Percentiles rank a stretch among this genome's conserved stretches.
Evolutionary conservation across 2,888 invertebrate species (phyloP).

Genomic region (Phalera bucephala): DNA sequence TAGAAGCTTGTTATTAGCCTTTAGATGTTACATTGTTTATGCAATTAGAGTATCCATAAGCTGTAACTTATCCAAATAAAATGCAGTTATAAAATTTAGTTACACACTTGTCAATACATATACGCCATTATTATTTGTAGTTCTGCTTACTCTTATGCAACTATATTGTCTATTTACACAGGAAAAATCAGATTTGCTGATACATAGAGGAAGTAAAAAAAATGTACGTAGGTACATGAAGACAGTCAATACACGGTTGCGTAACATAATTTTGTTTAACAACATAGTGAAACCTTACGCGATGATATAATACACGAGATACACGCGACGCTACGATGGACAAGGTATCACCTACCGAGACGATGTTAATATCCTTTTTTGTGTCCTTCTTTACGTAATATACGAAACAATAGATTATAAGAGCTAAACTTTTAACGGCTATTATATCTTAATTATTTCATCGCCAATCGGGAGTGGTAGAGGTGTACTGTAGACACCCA

Average conservation of each 20-base stretch:
- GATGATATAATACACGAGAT: conserved; percentile 76
- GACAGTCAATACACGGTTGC: conserved; percentile 57
- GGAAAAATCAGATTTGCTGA: conserved; percentile 26
- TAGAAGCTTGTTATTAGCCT: no score
- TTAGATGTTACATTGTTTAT: no score
- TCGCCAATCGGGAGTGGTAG: no score
- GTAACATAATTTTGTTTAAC: conserved; percentile 74
- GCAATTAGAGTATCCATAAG: no score
- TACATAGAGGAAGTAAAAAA: conserved; percentile 51
- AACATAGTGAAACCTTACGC: conserved; percentile 68
- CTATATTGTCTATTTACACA: conserved; percentile 13
- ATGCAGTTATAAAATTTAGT: no score
- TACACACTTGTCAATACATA: no score
- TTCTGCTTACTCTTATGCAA: conserved; percentile 13
- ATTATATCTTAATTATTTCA: no score
- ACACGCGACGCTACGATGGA: conserved; percentile 19
- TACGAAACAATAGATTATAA: no score
- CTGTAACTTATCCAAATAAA: no score
- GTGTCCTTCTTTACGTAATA: no score
- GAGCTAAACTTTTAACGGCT: no score
- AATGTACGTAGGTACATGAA: conserved; percentile 32
- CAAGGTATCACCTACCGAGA: conserved; percentile 2
- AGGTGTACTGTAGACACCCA: no score
- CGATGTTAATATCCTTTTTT: conserved; percentile 18
- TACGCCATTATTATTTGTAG: neutral